Conservation (phyloP, 2,113 vertebrate genomes). For the Bettongia penicillata region DNA sequence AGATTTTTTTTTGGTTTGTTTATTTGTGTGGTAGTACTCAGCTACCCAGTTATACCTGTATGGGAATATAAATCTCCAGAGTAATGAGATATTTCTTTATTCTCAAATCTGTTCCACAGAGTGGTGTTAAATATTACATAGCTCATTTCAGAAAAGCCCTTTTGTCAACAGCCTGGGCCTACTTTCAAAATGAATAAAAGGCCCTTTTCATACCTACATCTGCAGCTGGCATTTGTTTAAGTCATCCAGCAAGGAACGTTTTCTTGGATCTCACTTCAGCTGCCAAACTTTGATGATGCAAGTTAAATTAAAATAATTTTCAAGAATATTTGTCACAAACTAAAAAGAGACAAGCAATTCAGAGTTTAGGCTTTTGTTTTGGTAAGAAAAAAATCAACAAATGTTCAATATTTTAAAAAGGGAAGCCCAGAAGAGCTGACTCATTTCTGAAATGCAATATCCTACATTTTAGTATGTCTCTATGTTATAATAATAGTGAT, state of each 20-base stretch:
- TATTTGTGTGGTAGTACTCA: slow-evolving; percentile 56
- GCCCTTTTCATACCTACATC: slow-evolving; percentile 65
- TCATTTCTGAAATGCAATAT: not conserved
- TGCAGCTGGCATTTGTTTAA: slow-evolving; percentile 56
- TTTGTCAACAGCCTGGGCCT: slow-evolving; percentile 77
- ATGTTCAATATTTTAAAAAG: not conserved
- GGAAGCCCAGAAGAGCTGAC: not conserved
- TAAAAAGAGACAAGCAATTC: slow-evolving; percentile 53
- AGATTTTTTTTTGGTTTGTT: slow-evolving; percentile 72
- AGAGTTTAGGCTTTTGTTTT: slow-evolving; percentile 13
- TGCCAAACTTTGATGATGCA: slow-evolving; percentile 45
- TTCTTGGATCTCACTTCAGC: not conserved
- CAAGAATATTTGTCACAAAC: slow-evolving; percentile 63
- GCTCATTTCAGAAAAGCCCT: slow-evolving; percentile 80
- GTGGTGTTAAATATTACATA: slow-evolving; percentile 81
- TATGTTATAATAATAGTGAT: not conserved
- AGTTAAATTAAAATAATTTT: slow-evolving; percentile 30
- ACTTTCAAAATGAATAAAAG: slow-evolving; percentile 74
- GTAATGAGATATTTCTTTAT: slow-evolving; percentile 83
- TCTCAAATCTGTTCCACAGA: slow-evolving; percentile 79
- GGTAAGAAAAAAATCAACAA: not conserved
- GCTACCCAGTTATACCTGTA: slow-evolving; percentile 73
- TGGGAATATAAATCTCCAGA: slow-evolving; percentile 75
- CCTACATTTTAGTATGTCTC: not conserved
- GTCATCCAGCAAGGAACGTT: not conserved